Base-by-base conservation (phyloP, 2,888 invertebrate species). In the Falcaria lacertinaria region DNA sequence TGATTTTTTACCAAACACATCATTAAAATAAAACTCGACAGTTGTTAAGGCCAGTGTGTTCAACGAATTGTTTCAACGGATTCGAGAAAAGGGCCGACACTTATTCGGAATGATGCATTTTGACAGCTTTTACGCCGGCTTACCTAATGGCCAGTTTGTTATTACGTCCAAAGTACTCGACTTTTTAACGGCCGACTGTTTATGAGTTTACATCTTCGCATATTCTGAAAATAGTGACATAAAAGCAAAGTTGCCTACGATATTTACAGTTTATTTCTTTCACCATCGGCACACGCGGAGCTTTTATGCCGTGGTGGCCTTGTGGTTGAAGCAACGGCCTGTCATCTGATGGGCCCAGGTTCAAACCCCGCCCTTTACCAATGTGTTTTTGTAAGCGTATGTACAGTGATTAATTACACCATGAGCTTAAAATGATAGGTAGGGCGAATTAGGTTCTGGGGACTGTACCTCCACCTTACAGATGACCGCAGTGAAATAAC, bases 181-280 rank as follows among this genome's bases (percentile, higher is more conserved):
- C 28, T 44, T 47, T 64, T 64, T 65, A 65, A 63, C 57, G 60
- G 64, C 33, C 45, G 46, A 41, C 52, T 59, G 60, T 73, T 69
- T 63, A 65, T 55, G 57, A 59, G 57, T 64, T 61, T 64, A 63
- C 57, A 54, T 58, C 61, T 51, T 50, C 54, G 58, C 60, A 52
- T 59, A 54, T 55, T 55, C 54, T 59, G 49, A 63, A 66, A 67
- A 60, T 60, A 61, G 60, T 52, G 43, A 34, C 54, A 46, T 58
- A 53, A 60, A 58, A 61, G 43, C 45, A 48, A 41, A 46, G 46
- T 49, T 45, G 46, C 51, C 58, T 47, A 47, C 45, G 55, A 57
- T 59, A 59, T 62, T 59, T 56, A 55, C 45, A 54, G 47, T 56
- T 56, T 34, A 52, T 56, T 63, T 54, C 43, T 50, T 51, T 35